phyloP scores from a whole-genome alignment of 2,797 vertebrate genomes.

The Aselliscus stoliczkanus region DNA sequence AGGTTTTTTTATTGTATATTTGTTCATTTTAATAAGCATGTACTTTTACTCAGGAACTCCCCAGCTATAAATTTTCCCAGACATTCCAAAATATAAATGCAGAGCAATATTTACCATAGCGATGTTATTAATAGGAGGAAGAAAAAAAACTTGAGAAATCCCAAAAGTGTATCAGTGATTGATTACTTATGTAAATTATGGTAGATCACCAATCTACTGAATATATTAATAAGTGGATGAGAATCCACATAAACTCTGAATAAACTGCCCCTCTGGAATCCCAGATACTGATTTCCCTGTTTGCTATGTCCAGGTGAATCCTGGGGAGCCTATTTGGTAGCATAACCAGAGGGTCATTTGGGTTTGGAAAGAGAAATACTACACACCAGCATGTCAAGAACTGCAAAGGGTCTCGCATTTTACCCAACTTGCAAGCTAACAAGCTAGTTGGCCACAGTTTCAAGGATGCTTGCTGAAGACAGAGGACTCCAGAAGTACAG shows the following conservation, averaged over 20 bases:
- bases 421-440: background rate
- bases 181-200: background rate
- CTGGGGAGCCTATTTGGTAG: background rate
- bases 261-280: background rate
- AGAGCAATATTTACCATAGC: background rate
- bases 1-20: background rate
- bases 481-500: background rate
- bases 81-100: constrained; percentile 6
- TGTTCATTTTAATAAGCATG: background rate
- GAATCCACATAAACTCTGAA: background rate
- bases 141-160: background rate
- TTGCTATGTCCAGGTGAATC: background rate
- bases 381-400: background rate
- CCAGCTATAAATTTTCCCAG: background rate
- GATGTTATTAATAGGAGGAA: background rate
- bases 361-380: background rate
- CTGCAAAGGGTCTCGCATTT: background rate
- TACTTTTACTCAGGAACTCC: background rate
- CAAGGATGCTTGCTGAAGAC: background rate
- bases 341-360: background rate
- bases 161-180: background rate
- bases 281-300: background rate
- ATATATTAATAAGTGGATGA: background rate
- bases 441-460: background rate
- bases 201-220: background rate